phyloP scores from a whole-genome alignment of 2,113 vertebrate species.

The Cnemophilus loriae region DNA sequence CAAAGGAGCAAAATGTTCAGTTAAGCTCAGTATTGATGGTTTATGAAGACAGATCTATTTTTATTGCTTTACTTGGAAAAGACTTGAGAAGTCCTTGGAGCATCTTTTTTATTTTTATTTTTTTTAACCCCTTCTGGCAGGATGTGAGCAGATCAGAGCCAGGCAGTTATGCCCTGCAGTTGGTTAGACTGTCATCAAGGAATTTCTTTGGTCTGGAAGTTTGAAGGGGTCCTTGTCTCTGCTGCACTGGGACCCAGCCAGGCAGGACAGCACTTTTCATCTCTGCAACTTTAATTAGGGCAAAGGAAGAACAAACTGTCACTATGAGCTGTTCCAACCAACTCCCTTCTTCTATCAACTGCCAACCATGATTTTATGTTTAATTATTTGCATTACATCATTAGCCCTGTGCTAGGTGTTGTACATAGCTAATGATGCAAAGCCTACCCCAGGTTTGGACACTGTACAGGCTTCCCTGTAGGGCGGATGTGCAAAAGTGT shows the following conservation, averaged over 20 bases:
- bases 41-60: neutral
- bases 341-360: slow-evolving; percentile 39
- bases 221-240: neutral
- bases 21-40: neutral
- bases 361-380: slow-evolving; percentile 8
- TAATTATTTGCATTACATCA: slow-evolving; percentile 46
- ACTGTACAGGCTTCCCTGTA: neutral
- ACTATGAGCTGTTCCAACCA: slow-evolving; percentile 24
- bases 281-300: neutral
- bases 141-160: neutral
- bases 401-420: neutral
- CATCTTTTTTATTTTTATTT: neutral
- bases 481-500: neutral
- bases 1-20: neutral
- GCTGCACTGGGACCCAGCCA: neutral
- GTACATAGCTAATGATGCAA: neutral
- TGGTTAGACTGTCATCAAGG: neutral
- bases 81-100: neutral
- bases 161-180: neutral
- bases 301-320: slow-evolving; percentile 15
- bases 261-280: neutral
- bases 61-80: neutral
- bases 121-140: neutral
- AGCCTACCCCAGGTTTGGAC: neutral
- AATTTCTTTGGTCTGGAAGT: neutral